Evolutionary conservation across 2,797 vertebrate genomes (phyloP).

Genomic region (Crypturellus tataupa): DNA sequence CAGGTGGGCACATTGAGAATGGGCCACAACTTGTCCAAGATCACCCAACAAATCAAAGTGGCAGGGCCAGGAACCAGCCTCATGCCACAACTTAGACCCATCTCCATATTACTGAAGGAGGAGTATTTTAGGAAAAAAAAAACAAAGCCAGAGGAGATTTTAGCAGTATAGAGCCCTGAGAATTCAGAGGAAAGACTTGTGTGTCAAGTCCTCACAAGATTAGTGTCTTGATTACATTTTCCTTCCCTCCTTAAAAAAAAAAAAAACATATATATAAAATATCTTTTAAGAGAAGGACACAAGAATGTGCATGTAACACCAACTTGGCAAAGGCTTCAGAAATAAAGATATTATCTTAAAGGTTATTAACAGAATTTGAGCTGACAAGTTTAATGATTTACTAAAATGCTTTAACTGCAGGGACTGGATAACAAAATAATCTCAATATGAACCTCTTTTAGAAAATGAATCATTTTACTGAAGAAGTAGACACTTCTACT

Average conservation of each 20-base stretch:
- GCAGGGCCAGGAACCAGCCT: background rate
- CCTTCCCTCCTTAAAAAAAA: background rate
- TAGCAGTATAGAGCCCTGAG: background rate
- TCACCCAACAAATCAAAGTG: background rate
- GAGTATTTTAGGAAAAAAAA: background rate
- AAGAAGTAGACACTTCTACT: too few relatives aligned
- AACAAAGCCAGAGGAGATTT: background rate
- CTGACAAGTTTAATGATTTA: background rate
- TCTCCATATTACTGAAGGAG: background rate
- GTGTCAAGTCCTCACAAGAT: background rate
- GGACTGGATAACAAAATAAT: background rate
- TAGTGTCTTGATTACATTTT: background rate
- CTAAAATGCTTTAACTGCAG: background rate
- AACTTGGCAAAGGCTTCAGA: background rate
- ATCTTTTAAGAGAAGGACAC: slow-evolving; percentile 17
- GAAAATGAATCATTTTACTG: background rate
- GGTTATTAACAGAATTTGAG: background rate
- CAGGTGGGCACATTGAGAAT: background rate
- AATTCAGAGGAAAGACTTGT: background rate
- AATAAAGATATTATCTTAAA: slow-evolving; percentile 20
- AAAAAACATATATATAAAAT: background rate
- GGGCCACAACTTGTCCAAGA: background rate
- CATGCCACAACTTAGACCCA: background rate
- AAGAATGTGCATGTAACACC: background rate
- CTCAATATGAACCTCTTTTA: background rate